Evolutionary conservation across 2,888 invertebrate species (phyloP).

Genomic region (Ctena decussata): DNA sequence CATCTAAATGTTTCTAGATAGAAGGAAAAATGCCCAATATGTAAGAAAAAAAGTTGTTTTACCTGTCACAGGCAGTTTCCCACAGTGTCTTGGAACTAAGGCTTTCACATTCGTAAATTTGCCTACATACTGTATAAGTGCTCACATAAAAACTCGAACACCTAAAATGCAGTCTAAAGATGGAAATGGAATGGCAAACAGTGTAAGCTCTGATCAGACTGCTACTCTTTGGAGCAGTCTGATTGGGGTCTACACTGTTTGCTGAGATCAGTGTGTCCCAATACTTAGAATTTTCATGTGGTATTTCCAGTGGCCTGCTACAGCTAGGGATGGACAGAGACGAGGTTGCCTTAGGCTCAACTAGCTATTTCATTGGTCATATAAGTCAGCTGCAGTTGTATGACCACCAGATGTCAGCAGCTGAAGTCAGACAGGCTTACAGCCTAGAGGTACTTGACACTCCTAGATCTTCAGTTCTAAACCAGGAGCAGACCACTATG

Average conservation of each 20-base stretch:
- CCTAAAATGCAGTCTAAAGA: no score
- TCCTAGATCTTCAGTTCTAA: neutral
- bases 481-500: constrained; percentile 20
- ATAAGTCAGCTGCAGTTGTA: constrained; percentile 66
- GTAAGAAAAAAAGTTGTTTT: no score
- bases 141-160: no score
- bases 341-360: neutral
- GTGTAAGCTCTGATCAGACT: neutral
- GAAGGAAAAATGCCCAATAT: no score
- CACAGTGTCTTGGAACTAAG: no score
- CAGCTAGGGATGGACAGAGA: constrained; percentile 62
- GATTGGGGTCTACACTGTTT: neutral
- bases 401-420: constrained; percentile 46
- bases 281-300: no score
- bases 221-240: neutral
- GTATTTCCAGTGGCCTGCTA: constrained; percentile 64
- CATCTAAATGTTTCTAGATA: no score
- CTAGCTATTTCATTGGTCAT: constrained; percentile 65
- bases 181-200: no score
- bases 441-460: neutral
- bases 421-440: constrained; percentile 27
- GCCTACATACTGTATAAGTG: no score
- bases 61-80: no score
- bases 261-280: no score
- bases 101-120: no score